These are phyloP conservation scores for Psittacula echo DNA, from an alignment of 2,797 vertebrate species.

Conservation along the genomic window DNA sequence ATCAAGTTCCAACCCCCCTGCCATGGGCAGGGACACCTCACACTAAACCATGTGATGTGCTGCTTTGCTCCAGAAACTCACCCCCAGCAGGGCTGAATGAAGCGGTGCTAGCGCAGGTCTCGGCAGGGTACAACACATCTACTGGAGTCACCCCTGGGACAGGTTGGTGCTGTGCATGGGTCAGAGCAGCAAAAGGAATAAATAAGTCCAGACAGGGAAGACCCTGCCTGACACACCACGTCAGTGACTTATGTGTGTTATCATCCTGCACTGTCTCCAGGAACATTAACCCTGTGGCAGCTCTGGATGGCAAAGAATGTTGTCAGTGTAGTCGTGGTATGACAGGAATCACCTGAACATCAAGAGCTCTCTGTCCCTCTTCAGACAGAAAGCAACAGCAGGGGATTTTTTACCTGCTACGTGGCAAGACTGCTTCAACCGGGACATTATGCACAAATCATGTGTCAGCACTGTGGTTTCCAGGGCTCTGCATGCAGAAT, in stretches of 20 bases:
- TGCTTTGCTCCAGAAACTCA: neutral
- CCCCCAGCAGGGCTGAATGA: neutral
- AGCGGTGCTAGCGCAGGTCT: neutral
- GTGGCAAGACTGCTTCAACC: neutral
- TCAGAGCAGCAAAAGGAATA: neutral
- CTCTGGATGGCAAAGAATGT: neutral
- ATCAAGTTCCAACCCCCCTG: neutral
- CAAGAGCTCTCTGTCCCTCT: neutral
- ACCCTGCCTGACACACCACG: fast-evolving
- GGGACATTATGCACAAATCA: neutral
- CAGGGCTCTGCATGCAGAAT: neutral
- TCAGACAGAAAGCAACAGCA: neutral
- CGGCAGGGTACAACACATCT: fast-evolving
- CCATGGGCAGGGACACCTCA: neutral
- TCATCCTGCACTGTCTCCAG: neutral
- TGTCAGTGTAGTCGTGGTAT: fast-evolving
- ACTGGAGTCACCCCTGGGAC: neutral
- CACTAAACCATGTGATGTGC: neutral
- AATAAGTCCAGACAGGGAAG: neutral
- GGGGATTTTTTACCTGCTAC: neutral
- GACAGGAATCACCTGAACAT: neutral
- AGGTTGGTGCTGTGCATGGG: fast-evolving
- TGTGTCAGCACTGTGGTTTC: neutral
- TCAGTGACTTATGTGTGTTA: fast-evolving
- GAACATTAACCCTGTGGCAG: neutral